Evolutionary conservation across 2,888 invertebrate species (phyloP).

Genomic region (Notodonta dromedarius): DNA sequence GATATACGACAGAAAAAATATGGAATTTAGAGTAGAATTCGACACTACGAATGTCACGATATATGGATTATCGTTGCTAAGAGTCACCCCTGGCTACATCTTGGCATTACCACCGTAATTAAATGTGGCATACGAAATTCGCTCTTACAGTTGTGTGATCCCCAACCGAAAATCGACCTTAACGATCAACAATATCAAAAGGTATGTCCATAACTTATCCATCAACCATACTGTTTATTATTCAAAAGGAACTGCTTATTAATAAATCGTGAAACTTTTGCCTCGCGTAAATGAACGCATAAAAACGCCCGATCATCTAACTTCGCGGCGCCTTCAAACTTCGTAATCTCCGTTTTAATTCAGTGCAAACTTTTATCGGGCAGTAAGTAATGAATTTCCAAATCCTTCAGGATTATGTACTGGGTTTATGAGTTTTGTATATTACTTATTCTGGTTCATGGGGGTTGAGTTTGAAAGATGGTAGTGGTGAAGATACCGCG

Average conservation of each 20-base stretch:
- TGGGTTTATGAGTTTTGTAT: constrained; percentile 39
- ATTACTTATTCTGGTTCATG: constrained; percentile 17
- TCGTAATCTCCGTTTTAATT: constrained; percentile 68
- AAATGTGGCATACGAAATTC: too few species aligned
- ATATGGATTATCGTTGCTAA: too few species aligned
- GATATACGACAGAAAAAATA: too few species aligned
- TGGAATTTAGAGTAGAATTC: too few species aligned
- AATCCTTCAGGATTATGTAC: constrained; percentile 57
- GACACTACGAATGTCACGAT: too few species aligned
- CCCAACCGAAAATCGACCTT: too few species aligned
- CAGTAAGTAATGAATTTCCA: constrained; percentile 62
- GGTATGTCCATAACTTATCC: not conserved
- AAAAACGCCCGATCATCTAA: constrained; percentile 48
- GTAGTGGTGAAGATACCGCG: too few species aligned
- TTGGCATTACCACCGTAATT: too few species aligned
- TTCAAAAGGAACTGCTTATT: constrained; percentile 16
- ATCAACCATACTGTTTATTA: constrained; percentile 10
- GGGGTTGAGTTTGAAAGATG: not conserved
- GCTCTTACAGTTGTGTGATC: too few species aligned
- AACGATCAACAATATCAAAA: not conserved
- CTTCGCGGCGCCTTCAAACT: constrained; percentile 47
- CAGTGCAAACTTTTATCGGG: constrained; percentile 60
- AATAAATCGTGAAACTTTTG: constrained; percentile 25
- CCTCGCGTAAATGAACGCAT: constrained; percentile 36
- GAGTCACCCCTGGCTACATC: too few species aligned